Evolutionary conservation across 1,140 invertebrate genomes (phyloP), one percentile per base, ranked within the genome.

Genomic region (Dinoponera quadriceps): DNA sequence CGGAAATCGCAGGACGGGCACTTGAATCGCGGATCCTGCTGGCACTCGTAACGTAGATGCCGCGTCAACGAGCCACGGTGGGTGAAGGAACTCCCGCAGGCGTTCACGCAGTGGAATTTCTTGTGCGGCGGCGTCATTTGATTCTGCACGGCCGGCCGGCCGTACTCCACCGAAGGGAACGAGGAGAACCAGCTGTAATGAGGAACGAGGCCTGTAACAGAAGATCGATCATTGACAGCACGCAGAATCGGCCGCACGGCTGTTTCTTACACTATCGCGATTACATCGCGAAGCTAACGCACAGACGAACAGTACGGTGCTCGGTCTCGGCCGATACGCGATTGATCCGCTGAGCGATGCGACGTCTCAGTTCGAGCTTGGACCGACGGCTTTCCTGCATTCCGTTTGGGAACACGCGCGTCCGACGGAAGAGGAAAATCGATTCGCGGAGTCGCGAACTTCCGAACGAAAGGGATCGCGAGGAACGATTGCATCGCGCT

Each of bases 31-130:
- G 93, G 93, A 25, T 92, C 91, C n/a, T 92, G 91, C 3, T 92
- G 92, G 62, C 95, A 95, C 74, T 94, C 93, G 78, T 93, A 94
- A 66, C 92, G 91, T 68, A 93, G 73, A 83, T 95, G 95, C n/a
- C 92, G 92, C 5, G 89, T 92, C 5, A 95, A 74, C n/a, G 91
- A 92, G 25, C 90, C 80, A 9, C 54, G 83, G 11, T 90, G 88
- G 7, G 77, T 75, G 60, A 91, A 91, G 11, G 72, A 80, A 25
- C 90, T 90, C 11, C 87, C 82, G 38, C 88, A 90, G 1, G 82
- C 60, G 77, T 89, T 90, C 44, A 49, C 55, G 65, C 88, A 89
- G 44, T 49, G 38, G 14, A 88, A 90, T 62, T 54, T 75, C 72
- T 83, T 82, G 54, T 25, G 49, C 18, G n/a, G 44, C 16, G 1